These are phyloP conservation scores for Elymnias hypermnestra DNA, from an alignment of 1,140 invertebrate genomes.

Conservation along the genomic window DNA sequence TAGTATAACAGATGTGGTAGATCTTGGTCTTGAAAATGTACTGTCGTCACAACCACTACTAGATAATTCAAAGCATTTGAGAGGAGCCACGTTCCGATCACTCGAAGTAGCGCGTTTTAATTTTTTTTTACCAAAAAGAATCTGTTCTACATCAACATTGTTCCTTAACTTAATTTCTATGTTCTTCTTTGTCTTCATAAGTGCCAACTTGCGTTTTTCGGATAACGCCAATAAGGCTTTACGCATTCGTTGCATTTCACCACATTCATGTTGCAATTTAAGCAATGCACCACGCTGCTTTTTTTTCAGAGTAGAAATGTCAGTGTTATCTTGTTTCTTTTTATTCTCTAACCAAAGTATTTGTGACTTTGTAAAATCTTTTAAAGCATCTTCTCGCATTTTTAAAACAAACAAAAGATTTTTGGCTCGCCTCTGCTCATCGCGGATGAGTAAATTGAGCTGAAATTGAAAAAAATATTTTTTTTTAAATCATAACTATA, in stretches of 20 bases:
- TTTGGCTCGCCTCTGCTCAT: conserved; percentile 67
- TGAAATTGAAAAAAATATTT: conserved; percentile 32
- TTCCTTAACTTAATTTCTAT: conserved; percentile 59
- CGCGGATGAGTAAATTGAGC: conserved; percentile 69
- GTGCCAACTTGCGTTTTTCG: conserved; percentile 58
- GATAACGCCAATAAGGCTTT: conserved; percentile 58
- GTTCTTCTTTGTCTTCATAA: conserved; percentile 66
- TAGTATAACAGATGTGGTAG: conserved; percentile 23
- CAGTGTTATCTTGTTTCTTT: conserved; percentile 63
- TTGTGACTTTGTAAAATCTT: conserved; percentile 66
- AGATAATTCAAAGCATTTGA: conserved; percentile 65
- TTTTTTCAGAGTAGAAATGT: conserved; percentile 63
- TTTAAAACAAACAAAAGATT: conserved; percentile 64
- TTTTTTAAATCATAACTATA: no score
- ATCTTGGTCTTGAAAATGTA: conserved; percentile 35
- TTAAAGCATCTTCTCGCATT: conserved; percentile 68
- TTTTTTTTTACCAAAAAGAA: conserved; percentile 53
- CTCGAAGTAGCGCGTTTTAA: conserved; percentile 32
- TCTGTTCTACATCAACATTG: conserved; percentile 55
- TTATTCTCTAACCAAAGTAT: conserved; percentile 66
- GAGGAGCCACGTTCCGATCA: conserved; percentile 42
- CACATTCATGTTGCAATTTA: conserved; percentile 66
- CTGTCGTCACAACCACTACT: conserved; percentile 61
- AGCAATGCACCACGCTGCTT: conserved; percentile 66
- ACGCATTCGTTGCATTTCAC: conserved; percentile 69